Conservation (phyloP, 1,140 invertebrate species). For the Apolygus lucorum region DNA sequence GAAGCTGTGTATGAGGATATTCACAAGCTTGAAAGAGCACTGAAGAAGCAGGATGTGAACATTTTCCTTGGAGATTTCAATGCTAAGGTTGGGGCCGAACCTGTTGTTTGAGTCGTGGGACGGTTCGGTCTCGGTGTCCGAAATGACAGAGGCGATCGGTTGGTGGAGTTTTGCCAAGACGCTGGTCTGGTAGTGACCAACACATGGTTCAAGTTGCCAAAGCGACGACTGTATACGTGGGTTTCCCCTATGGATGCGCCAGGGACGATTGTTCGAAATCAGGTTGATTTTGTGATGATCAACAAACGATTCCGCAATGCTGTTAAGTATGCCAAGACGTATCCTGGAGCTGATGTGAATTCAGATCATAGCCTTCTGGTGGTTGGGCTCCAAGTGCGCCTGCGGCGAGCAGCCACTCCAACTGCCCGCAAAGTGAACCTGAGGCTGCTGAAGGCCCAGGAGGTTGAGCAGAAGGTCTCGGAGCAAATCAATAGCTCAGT, state of each 20-base stretch:
- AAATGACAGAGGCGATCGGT: conserved; percentile 35
- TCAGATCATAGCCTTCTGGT: conserved; percentile 38
- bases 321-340: conserved; percentile 28
- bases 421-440: too few relatives aligned
- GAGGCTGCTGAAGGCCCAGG: too few relatives aligned
- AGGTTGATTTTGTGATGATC: conserved; percentile 37
- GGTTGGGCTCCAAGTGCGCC: conserved; percentile 20
- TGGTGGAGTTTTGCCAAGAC: conserved; percentile 36
- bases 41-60: too few relatives aligned
- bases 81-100: too few relatives aligned
- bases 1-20: too few relatives aligned
- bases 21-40: too few relatives aligned
- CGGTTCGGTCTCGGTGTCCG: conserved; percentile 32
- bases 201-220: conserved; percentile 36
- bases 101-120: too few relatives aligned
- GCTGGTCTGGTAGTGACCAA: conserved; percentile 34
- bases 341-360: conserved; percentile 17
- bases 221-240: conserved; percentile 37
- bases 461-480: too few relatives aligned
- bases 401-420: too few relatives aligned
- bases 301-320: conserved; percentile 35
- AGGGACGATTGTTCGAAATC: conserved; percentile 35
- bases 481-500: too few relatives aligned
- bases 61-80: too few relatives aligned
- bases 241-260: conserved; percentile 35